A percentile compares a stretch with the other conserved stretches of the same genome.
Conservation (phyloP, 2,888 invertebrate genomes). For the Plagodis dolabraria region DNA sequence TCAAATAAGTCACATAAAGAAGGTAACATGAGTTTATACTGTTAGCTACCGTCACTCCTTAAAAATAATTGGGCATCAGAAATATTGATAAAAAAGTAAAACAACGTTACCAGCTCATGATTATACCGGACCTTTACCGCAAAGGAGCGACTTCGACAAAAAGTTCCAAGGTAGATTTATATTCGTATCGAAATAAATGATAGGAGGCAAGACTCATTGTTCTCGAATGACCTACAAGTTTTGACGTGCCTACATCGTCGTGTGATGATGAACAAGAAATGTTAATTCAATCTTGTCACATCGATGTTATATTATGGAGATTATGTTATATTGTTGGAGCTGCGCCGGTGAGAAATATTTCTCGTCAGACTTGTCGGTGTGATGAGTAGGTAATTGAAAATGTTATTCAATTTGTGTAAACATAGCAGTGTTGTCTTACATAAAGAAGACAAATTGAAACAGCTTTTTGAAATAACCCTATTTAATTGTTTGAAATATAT, state of each 20-base stretch:
- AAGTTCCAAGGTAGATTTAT: slow-evolving; percentile 17
- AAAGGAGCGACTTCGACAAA: slow-evolving; percentile 26
- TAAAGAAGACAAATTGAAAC: too few relatives aligned
- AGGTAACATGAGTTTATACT: neutral
- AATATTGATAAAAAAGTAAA: slow-evolving; percentile 18
- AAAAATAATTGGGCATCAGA: slow-evolving; percentile 19
- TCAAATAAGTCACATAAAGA: neutral
- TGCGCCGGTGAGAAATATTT: slow-evolving; percentile 39
- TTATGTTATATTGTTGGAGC: slow-evolving; percentile 49
- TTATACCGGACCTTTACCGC: slow-evolving; percentile 24
- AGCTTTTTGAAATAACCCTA: too few relatives aligned
- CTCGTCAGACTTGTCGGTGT: slow-evolving; percentile 33
- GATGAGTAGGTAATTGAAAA: slow-evolving; percentile 20
- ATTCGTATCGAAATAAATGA: slow-evolving; percentile 57
- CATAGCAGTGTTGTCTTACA: too few relatives aligned
- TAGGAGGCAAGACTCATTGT: slow-evolving; percentile 62
- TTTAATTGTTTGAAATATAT: too few relatives aligned
- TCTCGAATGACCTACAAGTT: slow-evolving; percentile 68
- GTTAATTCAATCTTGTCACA: slow-evolving; percentile 73
- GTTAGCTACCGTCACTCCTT: slow-evolving; percentile 5
- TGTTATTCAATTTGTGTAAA: slow-evolving; percentile 10
- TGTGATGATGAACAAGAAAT: slow-evolving; percentile 64
- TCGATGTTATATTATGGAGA: slow-evolving; percentile 61
- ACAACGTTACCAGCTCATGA: slow-evolving; percentile 23
- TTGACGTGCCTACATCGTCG: slow-evolving; percentile 62